phyloP scores from a whole-genome alignment of 1,140 invertebrate genomes.

The Delia radicum region DNA sequence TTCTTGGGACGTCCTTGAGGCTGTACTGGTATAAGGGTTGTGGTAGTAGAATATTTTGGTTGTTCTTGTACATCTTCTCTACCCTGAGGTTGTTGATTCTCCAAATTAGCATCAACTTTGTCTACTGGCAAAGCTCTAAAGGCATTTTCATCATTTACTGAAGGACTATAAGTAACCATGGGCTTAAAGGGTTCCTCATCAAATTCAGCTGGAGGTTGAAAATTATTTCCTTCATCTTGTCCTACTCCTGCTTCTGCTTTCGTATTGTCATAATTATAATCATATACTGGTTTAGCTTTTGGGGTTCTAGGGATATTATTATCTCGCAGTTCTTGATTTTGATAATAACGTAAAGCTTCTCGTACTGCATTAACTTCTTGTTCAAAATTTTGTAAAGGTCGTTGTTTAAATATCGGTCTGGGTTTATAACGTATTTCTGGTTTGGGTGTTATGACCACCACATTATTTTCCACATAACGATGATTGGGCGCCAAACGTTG shows the following conservation, averaged over 20 bases:
- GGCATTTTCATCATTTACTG: constrained; percentile 60
- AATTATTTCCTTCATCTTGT: constrained; percentile 36
- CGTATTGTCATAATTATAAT: constrained; percentile 62
- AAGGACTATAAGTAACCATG: constrained; percentile 64
- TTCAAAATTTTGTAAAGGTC: constrained; percentile 56
- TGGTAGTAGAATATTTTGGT: constrained; percentile 34
- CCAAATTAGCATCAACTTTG: constrained; percentile 24
- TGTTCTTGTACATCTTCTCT: neutral
- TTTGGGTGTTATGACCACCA: constrained; percentile 55
- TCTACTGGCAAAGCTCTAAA: constrained; percentile 58
- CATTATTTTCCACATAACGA: constrained; percentile 34
- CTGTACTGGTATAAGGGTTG: constrained; percentile 22
- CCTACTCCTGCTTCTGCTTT: constrained; percentile 41
- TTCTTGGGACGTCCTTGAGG: constrained; percentile 15
- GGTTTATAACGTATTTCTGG: constrained; percentile 57
- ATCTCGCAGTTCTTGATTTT: constrained; percentile 39
- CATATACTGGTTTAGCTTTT: constrained; percentile 62
- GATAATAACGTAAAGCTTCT: constrained; percentile 58
- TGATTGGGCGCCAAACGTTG: constrained; percentile 18
- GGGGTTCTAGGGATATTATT: constrained; percentile 42
- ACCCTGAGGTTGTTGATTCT: neutral
- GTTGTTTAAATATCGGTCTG: constrained; percentile 36
- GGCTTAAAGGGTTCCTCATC: constrained; percentile 64
- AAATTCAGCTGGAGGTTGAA: constrained; percentile 60
- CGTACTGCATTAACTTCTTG: constrained; percentile 60